Base-by-base conservation (phyloP, 2,113 vertebrate genomes). In the Stigmatopora argus region DNA sequence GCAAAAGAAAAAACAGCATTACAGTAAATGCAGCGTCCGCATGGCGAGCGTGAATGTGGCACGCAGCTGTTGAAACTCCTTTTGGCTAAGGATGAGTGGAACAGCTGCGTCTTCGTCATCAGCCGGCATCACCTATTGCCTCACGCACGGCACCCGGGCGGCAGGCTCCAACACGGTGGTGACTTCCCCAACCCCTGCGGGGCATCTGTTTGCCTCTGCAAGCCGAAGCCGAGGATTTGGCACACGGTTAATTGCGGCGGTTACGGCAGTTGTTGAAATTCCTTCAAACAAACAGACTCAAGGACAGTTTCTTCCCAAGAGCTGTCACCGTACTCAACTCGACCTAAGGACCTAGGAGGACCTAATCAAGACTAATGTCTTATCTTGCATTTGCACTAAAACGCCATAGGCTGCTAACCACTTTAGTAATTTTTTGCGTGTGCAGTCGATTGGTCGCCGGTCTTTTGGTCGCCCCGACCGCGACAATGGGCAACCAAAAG, bases 81-180 rank as follows among this genome's bases (percentile, higher is more conserved):
- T 61, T 60, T 26, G 58, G 69, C 21, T 8, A 23, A 46, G 3
- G 52, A 60, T 49, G 35, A 72, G 62, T 51, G 52, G 38, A 61
- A 61, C 55, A 64, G 46, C 64, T 62, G 65, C 23, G 13, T 56
- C 49, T 38, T 65, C 65, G 46, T 72, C 75, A 67, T 62, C 38
- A 35, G 15, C 66, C 31, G 15, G 2, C 23, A 31, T 65, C 66
- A 64, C 21, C 26, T 48, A 7, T 46, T n/a, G 51, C 44, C 53
- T 41, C 26, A 48, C 31, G 47, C 34, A 52, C 41, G 11, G 63
- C 64, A 67, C 62, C 62, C 71, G 75, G 41, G 55, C 41, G 18
- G 18, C 41, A 61, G 56, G 41, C 47, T 45, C 60, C 65, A 15
- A 74, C 51, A 66, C 74, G 66, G 52, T 61, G 56, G 44, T 68